These are phyloP conservation scores for Poeciliopsis infans DNA, from an alignment of 2,797 vertebrate genomes.

Conservation along the genomic window DNA sequence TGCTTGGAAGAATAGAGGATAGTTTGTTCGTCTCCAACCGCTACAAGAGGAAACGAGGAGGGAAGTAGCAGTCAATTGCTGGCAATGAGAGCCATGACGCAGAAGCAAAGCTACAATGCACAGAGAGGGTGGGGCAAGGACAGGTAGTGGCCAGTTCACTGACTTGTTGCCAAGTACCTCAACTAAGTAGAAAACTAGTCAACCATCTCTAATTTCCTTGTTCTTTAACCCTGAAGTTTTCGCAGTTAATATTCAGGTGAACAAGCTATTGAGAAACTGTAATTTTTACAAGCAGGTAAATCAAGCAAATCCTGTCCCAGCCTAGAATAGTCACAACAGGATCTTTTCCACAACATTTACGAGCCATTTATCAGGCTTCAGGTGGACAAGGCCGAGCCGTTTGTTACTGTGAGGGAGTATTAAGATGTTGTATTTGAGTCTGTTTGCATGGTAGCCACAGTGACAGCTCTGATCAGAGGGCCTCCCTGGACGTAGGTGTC, in stretches of 20 bases:
- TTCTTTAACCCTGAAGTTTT: conserved; percentile 6
- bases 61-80: conserved; percentile 62
- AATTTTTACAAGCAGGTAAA: conserved; percentile 41
- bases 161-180: conserved; percentile 58
- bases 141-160: conserved; percentile 75
- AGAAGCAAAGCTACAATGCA: conserved; percentile 33
- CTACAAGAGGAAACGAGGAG: conserved; percentile 43
- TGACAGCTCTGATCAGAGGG: conserved; percentile 64
- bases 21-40: conserved; percentile 29
- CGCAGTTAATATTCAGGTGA: conserved; percentile 31
- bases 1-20: conserved; percentile 15
- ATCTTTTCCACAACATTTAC: conserved; percentile 26
- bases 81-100: conserved; percentile 61
- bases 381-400: conserved; percentile 23
- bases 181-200: conserved; percentile 56
- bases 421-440: conserved; percentile 17
- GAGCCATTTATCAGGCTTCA: conserved; percentile 57
- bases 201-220: conserved; percentile 25
- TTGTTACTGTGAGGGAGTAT: conserved; percentile 32
- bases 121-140: conserved; percentile 70
- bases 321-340: conserved; percentile 6
- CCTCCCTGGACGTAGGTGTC: conserved; percentile 69
- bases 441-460: conserved; percentile 62
- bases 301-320: conserved; percentile 11
- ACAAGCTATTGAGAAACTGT: conserved; percentile 27